A percentile compares a stretch with the other conserved stretches of the same genome.
Conservation (phyloP, 2,113 vertebrate genomes). For the Pygoscelis antarcticus region DNA sequence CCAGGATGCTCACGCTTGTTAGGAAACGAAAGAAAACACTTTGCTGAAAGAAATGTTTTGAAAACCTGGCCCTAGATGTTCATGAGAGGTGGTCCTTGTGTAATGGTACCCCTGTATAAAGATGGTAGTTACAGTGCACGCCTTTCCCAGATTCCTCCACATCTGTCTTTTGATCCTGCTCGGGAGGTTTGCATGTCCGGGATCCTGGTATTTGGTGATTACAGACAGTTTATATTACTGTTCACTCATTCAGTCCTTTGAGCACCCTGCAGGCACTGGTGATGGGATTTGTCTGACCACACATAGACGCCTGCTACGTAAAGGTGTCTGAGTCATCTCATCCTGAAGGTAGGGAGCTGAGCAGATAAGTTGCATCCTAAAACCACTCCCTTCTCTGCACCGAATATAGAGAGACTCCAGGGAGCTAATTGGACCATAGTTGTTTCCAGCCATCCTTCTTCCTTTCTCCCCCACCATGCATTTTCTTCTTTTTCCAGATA, state of each 20-base stretch:
- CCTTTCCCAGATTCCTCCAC: not conserved
- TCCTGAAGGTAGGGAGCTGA: not conserved
- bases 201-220: not conserved
- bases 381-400: not conserved
- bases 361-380: not conserved
- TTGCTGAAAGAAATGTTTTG: not conserved
- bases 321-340: conserved; percentile 14
- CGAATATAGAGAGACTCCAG: not conserved
- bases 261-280: not conserved
- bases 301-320: not conserved
- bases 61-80: not conserved
- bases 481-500: not conserved
- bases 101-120: not conserved
- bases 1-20: not conserved
- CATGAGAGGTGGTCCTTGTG: not conserved
- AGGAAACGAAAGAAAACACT: not conserved
- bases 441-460: not conserved
- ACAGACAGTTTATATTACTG: not conserved
- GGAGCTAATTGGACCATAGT: not conserved
- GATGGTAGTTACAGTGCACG: not conserved
- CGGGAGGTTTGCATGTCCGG: accelerated
- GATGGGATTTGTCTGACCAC: not conserved
- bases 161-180: not conserved
- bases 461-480: not conserved
- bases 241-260: not conserved